A percentile compares a stretch with the other conserved stretches of the same genome.
Evolutionary conservation across 2,113 vertebrate genomes (phyloP).

Genomic region (Megalops atlanticus): DNA sequence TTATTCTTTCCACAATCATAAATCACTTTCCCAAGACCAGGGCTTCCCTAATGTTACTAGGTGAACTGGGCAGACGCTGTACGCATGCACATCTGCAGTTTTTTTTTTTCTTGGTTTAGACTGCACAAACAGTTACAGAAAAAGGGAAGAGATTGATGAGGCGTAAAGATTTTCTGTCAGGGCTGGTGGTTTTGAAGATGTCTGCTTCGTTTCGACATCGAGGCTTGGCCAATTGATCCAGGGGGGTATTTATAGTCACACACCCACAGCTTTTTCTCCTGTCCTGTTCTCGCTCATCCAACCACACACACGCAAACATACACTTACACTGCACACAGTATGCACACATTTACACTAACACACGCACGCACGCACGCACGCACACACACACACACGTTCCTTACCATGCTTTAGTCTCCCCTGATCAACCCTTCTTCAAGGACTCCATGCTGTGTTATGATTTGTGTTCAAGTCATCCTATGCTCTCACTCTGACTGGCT

Average conservation of each 20-base stretch:
- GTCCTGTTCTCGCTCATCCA: conserved; percentile 37
- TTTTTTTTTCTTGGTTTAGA: not conserved
- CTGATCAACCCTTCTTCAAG: no score
- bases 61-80: not conserved
- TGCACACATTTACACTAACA: not conserved
- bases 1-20: not conserved
- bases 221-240: conserved; percentile 46
- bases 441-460: no score
- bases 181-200: conserved; percentile 43
- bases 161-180: conserved; percentile 49
- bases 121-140: conserved; percentile 29
- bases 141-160: conserved; percentile 34
- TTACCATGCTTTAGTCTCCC: no score
- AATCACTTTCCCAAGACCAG: not conserved
- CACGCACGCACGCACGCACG: not conserved
- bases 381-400: not conserved
- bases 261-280: conserved; percentile 32
- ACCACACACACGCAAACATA: conserved; percentile 28
- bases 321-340: not conserved
- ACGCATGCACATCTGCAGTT: not conserved
- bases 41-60: not conserved
- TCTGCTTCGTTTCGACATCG: conserved; percentile 41
- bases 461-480: no score
- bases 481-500: no score
- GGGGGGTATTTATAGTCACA: conserved; percentile 51